Evolutionary conservation across 2,113 vertebrate genomes (phyloP).

Genomic region (Gasterosteus nipponicus): DNA sequence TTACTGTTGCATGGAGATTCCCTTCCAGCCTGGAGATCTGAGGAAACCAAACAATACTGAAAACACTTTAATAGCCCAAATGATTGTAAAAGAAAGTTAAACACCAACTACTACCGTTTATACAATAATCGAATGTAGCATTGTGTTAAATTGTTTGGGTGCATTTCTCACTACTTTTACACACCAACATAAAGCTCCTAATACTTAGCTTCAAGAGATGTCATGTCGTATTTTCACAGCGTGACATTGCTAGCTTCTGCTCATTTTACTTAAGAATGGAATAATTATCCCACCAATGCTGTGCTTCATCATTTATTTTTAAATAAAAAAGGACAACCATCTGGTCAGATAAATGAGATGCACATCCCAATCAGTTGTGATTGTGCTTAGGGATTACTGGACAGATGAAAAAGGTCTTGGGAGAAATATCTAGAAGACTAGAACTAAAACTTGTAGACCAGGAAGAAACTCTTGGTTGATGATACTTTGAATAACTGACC

Average conservation of each 20-base stretch:
- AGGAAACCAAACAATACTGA: constrained; percentile 12
- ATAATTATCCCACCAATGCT: neutral
- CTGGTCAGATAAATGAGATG: neutral
- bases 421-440: too few species aligned
- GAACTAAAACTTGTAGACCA: too few species aligned
- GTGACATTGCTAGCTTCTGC: neutral
- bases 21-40: too few species aligned
- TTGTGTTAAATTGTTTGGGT: too few species aligned
- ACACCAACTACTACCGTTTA: neutral
- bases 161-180: neutral
- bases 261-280: neutral
- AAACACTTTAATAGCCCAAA: neutral
- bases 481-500: neutral
- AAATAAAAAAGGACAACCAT: neutral
- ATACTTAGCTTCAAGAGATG: neutral
- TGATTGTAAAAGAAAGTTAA: neutral
- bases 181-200: neutral
- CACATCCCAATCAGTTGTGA: too few species aligned
- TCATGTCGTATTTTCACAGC: neutral
- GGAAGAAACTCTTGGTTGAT: neutral
- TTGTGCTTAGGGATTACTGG: too few species aligned
- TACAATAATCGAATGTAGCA: neutral
- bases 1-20: too few species aligned
- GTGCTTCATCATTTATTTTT: neutral
- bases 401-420: too few species aligned